These are phyloP conservation scores for Myocastor coypus DNA, from an alignment of 2,113 vertebrate genomes.

Conservation along the genomic window DNA sequence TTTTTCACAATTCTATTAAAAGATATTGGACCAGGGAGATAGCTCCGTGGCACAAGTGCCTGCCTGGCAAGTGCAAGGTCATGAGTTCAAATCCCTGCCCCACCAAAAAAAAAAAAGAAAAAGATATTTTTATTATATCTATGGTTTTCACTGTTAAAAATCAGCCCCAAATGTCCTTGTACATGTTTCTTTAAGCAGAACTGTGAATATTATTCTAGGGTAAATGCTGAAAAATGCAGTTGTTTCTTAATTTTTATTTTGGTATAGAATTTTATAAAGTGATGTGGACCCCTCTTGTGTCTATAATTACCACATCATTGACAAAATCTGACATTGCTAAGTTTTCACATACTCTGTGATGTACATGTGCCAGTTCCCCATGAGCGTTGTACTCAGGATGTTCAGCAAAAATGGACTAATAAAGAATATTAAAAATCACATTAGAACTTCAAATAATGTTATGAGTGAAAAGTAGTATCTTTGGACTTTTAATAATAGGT, in stretches of 20 bases:
- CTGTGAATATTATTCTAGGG: background rate
- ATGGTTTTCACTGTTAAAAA: background rate
- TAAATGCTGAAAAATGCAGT: background rate
- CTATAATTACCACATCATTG: background rate
- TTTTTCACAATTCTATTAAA: background rate
- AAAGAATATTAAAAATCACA: background rate
- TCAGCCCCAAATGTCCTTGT: background rate
- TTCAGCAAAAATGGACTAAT: background rate
- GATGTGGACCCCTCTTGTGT: background rate
- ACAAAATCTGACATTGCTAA: background rate
- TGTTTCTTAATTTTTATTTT: background rate
- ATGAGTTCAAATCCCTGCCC: too few species aligned
- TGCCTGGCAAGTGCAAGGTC: too few species aligned
- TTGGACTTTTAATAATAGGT: background rate
- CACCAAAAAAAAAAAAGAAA: too few species aligned
- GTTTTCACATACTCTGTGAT: background rate
- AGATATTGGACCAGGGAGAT: too few species aligned
- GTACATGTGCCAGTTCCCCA: background rate
- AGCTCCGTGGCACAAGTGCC: too few species aligned
- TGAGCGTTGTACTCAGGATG: background rate
- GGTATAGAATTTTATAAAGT: background rate
- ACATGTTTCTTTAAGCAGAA: background rate
- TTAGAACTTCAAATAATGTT: background rate
- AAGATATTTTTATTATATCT: background rate
- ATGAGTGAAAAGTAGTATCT: background rate